These are phyloP conservation scores for Actenoides hombroni DNA, from an alignment of 2,113 vertebrate genomes.

Conservation along the genomic window DNA sequence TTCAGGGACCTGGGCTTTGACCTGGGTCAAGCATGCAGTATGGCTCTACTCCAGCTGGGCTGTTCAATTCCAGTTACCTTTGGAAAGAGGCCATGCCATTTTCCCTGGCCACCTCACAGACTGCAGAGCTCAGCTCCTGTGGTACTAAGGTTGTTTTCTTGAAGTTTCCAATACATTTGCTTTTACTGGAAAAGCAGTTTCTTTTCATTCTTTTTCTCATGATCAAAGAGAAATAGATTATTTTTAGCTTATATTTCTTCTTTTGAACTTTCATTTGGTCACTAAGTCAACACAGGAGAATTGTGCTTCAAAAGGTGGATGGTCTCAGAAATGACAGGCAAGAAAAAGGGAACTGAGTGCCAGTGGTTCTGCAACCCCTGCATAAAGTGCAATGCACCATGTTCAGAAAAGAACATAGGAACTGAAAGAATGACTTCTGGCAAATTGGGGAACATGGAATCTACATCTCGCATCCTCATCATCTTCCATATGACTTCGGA, in stretches of 20 bases:
- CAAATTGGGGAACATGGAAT: neutral
- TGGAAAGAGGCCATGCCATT: constrained; percentile 28
- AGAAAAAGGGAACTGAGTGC: neutral
- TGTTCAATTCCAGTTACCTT: neutral
- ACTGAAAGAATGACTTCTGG: neutral
- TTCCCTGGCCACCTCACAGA: neutral
- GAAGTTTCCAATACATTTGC: neutral
- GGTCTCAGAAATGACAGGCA: neutral
- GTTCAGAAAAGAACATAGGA: neutral
- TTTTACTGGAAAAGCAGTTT: neutral
- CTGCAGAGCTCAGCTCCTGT: constrained; percentile 59
- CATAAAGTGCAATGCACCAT: neutral
- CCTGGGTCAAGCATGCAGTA: neutral
- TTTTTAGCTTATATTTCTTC: constrained; percentile 21
- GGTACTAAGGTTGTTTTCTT: neutral
- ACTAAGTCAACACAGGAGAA: neutral
- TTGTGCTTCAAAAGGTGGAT: neutral
- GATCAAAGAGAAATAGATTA: constrained; percentile 15
- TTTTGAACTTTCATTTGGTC: constrained; percentile 2
- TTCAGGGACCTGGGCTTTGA: constrained; percentile 3
- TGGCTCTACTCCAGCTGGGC: neutral
- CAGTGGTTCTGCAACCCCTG: neutral
- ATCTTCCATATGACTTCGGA: neutral
- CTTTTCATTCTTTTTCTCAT: constrained; percentile 9
- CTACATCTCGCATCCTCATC: neutral